Conservation (phyloP, 2,113 vertebrate genomes). For the Trematocara variabile region DNA sequence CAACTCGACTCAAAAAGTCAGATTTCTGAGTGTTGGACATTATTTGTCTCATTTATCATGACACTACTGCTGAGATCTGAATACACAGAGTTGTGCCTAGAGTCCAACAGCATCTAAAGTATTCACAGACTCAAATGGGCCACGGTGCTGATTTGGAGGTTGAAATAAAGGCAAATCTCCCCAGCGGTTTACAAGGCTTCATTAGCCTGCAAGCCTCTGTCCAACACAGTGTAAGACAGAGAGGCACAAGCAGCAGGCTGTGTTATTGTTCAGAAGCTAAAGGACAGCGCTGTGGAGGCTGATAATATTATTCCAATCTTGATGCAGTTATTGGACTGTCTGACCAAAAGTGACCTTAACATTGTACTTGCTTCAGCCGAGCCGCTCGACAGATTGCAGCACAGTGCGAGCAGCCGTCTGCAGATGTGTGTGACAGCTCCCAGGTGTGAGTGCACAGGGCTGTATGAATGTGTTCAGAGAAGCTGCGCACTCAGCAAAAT, state of each 20-base stretch:
- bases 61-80: not conserved
- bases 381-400: not conserved
- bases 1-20: not conserved
- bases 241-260: not conserved
- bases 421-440: constrained; percentile 30
- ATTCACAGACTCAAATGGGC: not conserved
- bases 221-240: not conserved
- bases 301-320: constrained; percentile 16
- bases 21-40: not conserved
- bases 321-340: constrained; percentile 23
- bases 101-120: not conserved
- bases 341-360: constrained; percentile 28
- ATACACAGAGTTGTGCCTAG: not conserved
- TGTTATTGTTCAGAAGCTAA: not conserved
- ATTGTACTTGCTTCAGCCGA: not conserved
- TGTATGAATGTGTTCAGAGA: constrained; percentile 4
- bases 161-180: not conserved
- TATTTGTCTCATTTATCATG: not conserved
- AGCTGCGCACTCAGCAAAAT: constrained; percentile 34
- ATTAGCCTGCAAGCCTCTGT: constrained; percentile 21
- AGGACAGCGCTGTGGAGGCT: not conserved
- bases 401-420: not conserved
- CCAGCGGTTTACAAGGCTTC: constrained; percentile 26
- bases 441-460: constrained; percentile 3
- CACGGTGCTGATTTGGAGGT: not conserved